Percentiles rank a stretch among this genome's conserved stretches.
Conservation (phyloP, 1,140 invertebrate species). For the Leptinotarsa defecta region DNA sequence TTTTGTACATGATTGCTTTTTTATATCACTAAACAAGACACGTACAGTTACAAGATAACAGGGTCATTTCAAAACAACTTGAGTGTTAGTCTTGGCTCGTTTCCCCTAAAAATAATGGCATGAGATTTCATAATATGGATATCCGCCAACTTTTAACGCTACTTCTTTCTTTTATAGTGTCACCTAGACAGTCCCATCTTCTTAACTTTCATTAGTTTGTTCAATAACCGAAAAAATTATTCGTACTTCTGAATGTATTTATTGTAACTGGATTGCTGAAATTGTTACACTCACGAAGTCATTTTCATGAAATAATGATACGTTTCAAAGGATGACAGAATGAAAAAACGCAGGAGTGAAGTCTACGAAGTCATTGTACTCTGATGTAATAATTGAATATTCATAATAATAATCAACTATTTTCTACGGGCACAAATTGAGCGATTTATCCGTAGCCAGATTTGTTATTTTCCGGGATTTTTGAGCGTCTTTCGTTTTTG, state of each 20-base stretch:
- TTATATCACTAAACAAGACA: conserved; percentile 57
- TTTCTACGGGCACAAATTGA: too few relatives aligned
- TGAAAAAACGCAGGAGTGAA: too few relatives aligned
- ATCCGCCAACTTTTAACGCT: conserved; percentile 26
- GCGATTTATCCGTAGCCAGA: too few relatives aligned
- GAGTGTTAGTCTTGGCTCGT: conserved; percentile 55
- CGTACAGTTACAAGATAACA: conserved; percentile 55
- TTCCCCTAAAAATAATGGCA: conserved; percentile 52
- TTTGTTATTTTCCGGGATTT: too few relatives aligned
- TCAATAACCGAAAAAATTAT: conserved; percentile 29
- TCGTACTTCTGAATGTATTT: not conserved
- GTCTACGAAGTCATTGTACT: too few relatives aligned
- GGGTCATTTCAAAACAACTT: conserved; percentile 54
- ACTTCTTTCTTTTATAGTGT: conserved; percentile 27
- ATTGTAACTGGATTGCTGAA: too few relatives aligned
- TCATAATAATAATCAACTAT: too few relatives aligned
- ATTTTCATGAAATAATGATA: not conserved
- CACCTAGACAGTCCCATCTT: conserved; percentile 28
- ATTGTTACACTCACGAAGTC: not conserved
- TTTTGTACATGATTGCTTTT: conserved; percentile 59
- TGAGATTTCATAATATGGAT: conserved; percentile 47
- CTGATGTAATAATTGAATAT: too few relatives aligned
- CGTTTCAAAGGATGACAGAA: too few relatives aligned
- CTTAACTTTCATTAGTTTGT: conserved; percentile 30
- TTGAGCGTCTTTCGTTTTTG: too few relatives aligned